Evolutionary conservation across 2,113 vertebrate genomes (phyloP), one percentile per base, ranked within the genome.

Genomic region (Climacteris rufus): DNA sequence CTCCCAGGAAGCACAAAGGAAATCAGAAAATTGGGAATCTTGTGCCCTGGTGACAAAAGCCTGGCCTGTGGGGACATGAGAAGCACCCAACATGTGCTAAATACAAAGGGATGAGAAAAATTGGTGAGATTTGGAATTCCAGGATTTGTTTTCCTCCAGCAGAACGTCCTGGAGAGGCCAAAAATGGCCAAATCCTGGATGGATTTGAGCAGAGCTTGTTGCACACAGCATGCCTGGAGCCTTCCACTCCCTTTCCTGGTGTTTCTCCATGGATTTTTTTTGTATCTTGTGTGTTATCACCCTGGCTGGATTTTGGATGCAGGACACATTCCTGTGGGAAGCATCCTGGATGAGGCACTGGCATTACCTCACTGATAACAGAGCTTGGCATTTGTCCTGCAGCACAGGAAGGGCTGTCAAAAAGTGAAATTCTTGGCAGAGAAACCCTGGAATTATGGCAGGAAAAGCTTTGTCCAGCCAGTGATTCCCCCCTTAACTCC

Each of bases 1-100:
- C 65, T 87, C 85, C 64, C 89, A 89, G 68, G 39, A 61, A 94
- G 75, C 85, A 92, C 88, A 95, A 87, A 87, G 87, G 56, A 95
- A 37, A 12, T 6, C 11, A 17, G 69, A 10, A 94, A 72, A 79
- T 23, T 5, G 0, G 5, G 66, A 27, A 49, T 72, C 75, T 18
- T 28, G 79, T 3, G 19, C 1, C 4, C 30, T 47, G 68, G 49
- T 57, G 83, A 22, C 13, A 44, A 37, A 54, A 54, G 23, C n/a
- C 10, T 13, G 33, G 20, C 9, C 79, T 4, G 1, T 3, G 20
- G 68, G 70, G 54, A 50, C 4, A 1, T 1, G 6, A 63, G 45
- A 12, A 33, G 35, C 39, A 37, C 9, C 76, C 61, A 44, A 35
- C 15, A 15, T 0, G 4, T 3, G 19, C 35, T 50, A 18, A 44